Percentiles rank a stretch among this genome's conserved stretches.
phyloP scores from a whole-genome alignment of 2,797 vertebrate species.

The Rachycentron canadum region DNA sequence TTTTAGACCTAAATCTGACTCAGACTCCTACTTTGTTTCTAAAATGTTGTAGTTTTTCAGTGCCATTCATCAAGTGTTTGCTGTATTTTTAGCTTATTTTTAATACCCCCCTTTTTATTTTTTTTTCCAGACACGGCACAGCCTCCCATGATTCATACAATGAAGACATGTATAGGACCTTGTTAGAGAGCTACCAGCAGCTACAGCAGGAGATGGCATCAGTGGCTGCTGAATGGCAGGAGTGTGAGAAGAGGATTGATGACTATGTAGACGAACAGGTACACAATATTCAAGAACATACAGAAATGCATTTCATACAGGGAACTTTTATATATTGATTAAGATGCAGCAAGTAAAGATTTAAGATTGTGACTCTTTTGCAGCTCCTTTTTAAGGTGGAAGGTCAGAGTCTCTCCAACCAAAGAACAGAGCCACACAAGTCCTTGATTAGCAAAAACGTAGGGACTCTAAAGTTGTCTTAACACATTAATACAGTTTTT shows the following conservation, averaged over 20 bases:
- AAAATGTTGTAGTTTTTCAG: not conserved
- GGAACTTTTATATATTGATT: not conserved
- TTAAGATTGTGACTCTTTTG: slow-evolving; percentile 25
- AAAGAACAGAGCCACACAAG: slow-evolving; percentile 86
- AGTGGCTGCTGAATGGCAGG: slow-evolving; percentile 94
- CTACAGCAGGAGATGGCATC: slow-evolving; percentile 94
- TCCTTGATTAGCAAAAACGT: slow-evolving; percentile 88
- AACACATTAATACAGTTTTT: not conserved
- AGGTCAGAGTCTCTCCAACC: slow-evolving; percentile 84
- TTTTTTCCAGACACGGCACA: slow-evolving; percentile 88
- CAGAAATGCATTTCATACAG: not conserved
- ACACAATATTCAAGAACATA: not conserved
- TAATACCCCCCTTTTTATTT: slow-evolving; percentile 2
- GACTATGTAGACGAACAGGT: slow-evolving; percentile 99
- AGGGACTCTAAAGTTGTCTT: slow-evolving; percentile 61
- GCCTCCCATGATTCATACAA: slow-evolving; percentile 92
- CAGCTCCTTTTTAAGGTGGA: slow-evolving; percentile 88
- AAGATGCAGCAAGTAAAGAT: not conserved
- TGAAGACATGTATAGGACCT: slow-evolving; percentile 93
- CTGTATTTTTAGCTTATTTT: slow-evolving; percentile 1
- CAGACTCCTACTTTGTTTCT: not conserved
- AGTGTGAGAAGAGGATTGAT: slow-evolving; percentile 98
- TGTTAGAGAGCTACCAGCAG: slow-evolving; percentile 93
- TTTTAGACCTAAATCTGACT: not conserved
- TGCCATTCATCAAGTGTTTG: not conserved